These are phyloP conservation scores for Empidonax traillii DNA, from an alignment of 2,113 vertebrate genomes.

Conservation along the genomic window DNA sequence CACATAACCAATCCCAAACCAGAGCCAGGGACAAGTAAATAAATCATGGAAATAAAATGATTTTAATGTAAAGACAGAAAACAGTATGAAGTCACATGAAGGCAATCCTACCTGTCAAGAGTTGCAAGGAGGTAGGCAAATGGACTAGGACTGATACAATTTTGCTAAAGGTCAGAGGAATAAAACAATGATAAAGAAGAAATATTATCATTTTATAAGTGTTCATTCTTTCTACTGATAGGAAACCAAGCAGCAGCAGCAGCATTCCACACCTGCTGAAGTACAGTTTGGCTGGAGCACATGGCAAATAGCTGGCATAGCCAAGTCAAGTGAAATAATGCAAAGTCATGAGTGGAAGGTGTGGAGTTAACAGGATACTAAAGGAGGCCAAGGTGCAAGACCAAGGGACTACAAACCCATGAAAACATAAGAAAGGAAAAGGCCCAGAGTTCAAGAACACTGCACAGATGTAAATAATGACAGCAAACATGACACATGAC, in stretches of 20 bases:
- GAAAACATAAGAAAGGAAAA: not conserved
- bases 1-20: too few species aligned
- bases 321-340: not conserved
- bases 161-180: not conserved
- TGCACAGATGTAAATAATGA: not conserved
- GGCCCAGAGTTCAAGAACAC: not conserved
- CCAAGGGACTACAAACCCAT: not conserved
- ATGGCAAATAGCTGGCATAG: not conserved
- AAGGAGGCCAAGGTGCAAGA: not conserved
- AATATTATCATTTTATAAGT: not conserved
- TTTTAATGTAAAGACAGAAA: not conserved
- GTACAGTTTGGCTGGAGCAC: not conserved
- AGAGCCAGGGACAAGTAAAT: not conserved
- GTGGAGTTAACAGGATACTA: not conserved
- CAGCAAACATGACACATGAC: not conserved
- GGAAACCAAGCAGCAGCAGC: not conserved
- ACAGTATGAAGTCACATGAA: not conserved
- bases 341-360: not conserved
- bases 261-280: not conserved
- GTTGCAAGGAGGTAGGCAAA: not conserved
- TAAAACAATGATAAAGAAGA: not conserved
- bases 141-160: not conserved
- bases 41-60: not conserved
- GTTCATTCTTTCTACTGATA: not conserved
- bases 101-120: not conserved